Percentiles rank a stretch among this genome's conserved stretches.
These are phyloP conservation scores for Dipodomys stephensi DNA, from an alignment of 2,113 vertebrate species.

Conservation along the genomic window DNA sequence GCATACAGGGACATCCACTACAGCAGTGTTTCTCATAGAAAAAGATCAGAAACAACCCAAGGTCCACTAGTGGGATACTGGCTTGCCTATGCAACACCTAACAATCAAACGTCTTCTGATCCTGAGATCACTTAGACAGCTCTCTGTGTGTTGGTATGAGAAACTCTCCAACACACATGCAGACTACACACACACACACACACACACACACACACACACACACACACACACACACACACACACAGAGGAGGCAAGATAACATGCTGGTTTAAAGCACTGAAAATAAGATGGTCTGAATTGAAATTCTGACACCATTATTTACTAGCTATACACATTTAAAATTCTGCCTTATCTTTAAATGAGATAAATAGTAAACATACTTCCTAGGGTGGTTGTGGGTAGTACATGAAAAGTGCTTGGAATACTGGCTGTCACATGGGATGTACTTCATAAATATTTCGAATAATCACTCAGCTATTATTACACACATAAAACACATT, in stretches of 20 bases:
- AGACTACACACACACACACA: not conserved
- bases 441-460: not conserved
- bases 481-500: not conserved
- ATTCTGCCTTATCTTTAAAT: not conserved
- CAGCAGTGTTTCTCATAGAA: not conserved
- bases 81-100: not conserved
- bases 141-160: not conserved
- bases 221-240: too few species aligned
- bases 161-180: not conserved
- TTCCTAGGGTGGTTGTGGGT: not conserved
- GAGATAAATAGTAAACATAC: not conserved
- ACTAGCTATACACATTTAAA: not conserved
- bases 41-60: not conserved
- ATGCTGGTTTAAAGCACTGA: not conserved
- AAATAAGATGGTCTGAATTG: not conserved
- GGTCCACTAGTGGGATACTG: not conserved
- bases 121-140: not conserved
- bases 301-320: not conserved
- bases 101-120: not conserved
- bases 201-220: too few species aligned
- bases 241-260: not conserved
- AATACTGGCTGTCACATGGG: not conserved
- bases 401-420: not conserved
- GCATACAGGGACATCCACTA: not conserved
- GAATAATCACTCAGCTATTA: not conserved